Base-by-base conservation (phyloP, 2,888 invertebrate genomes). In the Mythimna loreyi region DNA sequence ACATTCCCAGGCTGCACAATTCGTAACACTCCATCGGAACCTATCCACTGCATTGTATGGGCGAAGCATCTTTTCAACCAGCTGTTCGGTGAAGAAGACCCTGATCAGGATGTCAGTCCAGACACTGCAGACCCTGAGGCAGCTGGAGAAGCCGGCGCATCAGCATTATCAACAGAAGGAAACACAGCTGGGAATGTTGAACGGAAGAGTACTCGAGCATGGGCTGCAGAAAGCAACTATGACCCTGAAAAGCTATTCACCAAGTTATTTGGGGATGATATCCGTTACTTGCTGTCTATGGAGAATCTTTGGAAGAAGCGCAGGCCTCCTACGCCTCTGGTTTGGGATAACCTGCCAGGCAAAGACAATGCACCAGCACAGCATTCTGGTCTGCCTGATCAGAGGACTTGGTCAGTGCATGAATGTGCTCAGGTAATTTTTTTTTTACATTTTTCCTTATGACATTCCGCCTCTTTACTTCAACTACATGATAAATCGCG, bases 21-120 rank as follows among this genome's bases (percentile, higher is more conserved):
- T 83, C 97, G 99, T 52, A 99, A 99, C 91, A 99, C 99, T 0
- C 99, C 99, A 0, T 99, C 99, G 0, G 99, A 99, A 92, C 99
- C 99, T 0, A 99, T 99, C 83, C 99, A 99, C 93, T 99, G 99
- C 92, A 99, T 99, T 82, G 99, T 99, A 25, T 99, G 99, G 99
- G 98, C 99, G 0, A 99, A 99, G 92, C 99, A 99, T 96, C 97
- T 99, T 13, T 99, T 99, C 94, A 99, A 99, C 98, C 99, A 99
- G 94, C 96, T 99, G 21, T 99, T 99, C 96, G 99, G 99, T 0
- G 99, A 99, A 93, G 97, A 98, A 75, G 99, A 99, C 92, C 98
- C 99, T 0, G 99, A 99, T 50, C 94, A 99, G 89, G 99, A 99
- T 91, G 99, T 99, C 3, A 99, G 99, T 16, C 99, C 99, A 0